A percentile compares a stretch with the other conserved stretches of the same genome.
Conservation (phyloP, 1,140 invertebrate species). For the Choristoneura fumiferana region DNA sequence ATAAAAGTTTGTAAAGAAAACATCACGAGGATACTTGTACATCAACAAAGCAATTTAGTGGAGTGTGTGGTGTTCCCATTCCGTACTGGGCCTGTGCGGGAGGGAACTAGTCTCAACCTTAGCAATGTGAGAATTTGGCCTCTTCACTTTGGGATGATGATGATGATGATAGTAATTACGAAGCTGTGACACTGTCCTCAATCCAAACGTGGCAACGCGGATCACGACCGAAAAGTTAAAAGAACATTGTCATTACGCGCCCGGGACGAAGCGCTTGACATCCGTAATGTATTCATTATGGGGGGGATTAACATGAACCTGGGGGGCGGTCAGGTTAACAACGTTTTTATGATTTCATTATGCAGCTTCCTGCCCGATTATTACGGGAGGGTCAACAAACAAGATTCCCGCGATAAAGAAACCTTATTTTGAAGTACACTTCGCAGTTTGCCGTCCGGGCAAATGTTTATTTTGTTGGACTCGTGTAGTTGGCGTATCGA, state of each 20-base stretch:
- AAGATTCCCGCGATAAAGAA: neutral
- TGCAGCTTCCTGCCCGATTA: neutral
- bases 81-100: too few relatives aligned
- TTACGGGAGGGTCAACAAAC: neutral
- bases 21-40: too few relatives aligned
- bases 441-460: neutral
- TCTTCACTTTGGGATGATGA: too few relatives aligned
- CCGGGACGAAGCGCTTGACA: neutral
- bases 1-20: too few relatives aligned
- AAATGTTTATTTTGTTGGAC: neutral
- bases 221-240: neutral
- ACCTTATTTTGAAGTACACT: neutral
- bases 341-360: constrained; percentile 16
- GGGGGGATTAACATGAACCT: neutral
- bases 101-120: too few relatives aligned
- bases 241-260: neutral
- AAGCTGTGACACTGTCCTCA: too few relatives aligned
- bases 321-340: neutral
- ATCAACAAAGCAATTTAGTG: too few relatives aligned
- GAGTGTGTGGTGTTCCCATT: too few relatives aligned
- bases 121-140: too few relatives aligned
- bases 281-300: constrained; percentile 15
- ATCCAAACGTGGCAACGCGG: too few relatives aligned
- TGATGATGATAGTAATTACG: too few relatives aligned
- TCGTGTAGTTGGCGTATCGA: neutral